Evolutionary conservation across 1,140 invertebrate species (phyloP), one percentile per base, ranked within the genome.

Genomic region (Temnothorax longispinosus): DNA sequence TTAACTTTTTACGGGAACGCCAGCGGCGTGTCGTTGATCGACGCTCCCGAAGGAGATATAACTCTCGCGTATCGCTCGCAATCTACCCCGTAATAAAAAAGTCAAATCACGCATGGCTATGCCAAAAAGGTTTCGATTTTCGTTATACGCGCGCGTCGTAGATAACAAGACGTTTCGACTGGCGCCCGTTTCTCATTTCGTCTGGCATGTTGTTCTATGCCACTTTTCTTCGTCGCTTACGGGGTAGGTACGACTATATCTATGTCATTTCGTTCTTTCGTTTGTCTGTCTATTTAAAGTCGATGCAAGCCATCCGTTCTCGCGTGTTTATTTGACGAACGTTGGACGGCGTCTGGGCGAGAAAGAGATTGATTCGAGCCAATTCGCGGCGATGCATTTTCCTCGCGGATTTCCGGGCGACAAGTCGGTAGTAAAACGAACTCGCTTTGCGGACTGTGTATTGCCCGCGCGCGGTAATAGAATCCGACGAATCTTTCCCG

Each of bases 1-100:
- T 81, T 82, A 82, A 82, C 80, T 84, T 75, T 60, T 84, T 75
- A 56, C 56, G n/a, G 13, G 8, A 58, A 54, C n/a, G 27, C 27
- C 54, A 58, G 11, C 69, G 69, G 54, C 47, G 47, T 60, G 41
- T 60, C 56, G 41, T 62, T 58, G 54, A 82, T 82, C 41, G 41
- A 74, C 54, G 27, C 1, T 32, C 56, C 32, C 54, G 10, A 50
- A 62, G 32, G 44, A 84, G 32, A 62, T 75, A 50, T 5, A 71
- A 74, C 27, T 75, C 41, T 41, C 35, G 38, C 7, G 18, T 72
- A 72, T 75, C 54, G 54, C 18, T 62, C 47, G 41, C 67, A 82
- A 82, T 82, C 67, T 72, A 56, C 13, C 5, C 15, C 18, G 54
- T 54, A 47, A 47, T 65, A 76, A 65, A 85, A 86, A 72, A 11